phyloP scores from a whole-genome alignment of 2,113 vertebrate species.

The Colossoma macropomum region DNA sequence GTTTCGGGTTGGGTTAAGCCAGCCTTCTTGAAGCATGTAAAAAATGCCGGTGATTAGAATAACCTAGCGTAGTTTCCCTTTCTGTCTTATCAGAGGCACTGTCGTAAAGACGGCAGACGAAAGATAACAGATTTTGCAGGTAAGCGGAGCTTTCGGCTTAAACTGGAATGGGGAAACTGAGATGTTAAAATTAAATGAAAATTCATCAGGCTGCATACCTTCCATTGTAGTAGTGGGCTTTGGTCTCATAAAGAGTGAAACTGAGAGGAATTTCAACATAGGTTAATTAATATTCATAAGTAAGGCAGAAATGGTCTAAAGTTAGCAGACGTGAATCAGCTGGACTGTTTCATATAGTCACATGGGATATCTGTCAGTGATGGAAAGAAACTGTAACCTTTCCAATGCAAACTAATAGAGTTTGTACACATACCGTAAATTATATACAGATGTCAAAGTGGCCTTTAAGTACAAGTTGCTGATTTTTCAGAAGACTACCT shows the following conservation, averaged over 20 bases:
- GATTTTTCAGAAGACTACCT: too few relatives aligned
- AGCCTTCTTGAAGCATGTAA: neutral
- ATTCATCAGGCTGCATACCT: neutral
- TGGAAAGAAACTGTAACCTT: too few relatives aligned
- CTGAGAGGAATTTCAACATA: neutral
- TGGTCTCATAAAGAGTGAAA: neutral
- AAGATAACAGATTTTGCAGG: neutral
- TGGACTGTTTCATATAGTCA: too few relatives aligned
- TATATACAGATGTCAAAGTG: too few relatives aligned
- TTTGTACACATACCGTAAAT: too few relatives aligned
- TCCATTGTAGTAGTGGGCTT: neutral
- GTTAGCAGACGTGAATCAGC: too few relatives aligned
- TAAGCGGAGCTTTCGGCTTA: too few relatives aligned
- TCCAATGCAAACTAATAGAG: too few relatives aligned
- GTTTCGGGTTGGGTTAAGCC: neutral
- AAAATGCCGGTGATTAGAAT: neutral
- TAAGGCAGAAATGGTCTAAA: neutral
- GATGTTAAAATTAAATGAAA: neutral
- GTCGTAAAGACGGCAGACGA: neutral
- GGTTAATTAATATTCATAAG: neutral
- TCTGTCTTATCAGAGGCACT: neutral
- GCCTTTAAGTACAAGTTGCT: too few relatives aligned
- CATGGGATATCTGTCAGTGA: too few relatives aligned
- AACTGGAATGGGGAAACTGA: neutral
- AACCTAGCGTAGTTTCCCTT: neutral